These are phyloP conservation scores for Antheraea mylitta DNA, from an alignment of 1,140 invertebrate species.

Conservation along the genomic window DNA sequence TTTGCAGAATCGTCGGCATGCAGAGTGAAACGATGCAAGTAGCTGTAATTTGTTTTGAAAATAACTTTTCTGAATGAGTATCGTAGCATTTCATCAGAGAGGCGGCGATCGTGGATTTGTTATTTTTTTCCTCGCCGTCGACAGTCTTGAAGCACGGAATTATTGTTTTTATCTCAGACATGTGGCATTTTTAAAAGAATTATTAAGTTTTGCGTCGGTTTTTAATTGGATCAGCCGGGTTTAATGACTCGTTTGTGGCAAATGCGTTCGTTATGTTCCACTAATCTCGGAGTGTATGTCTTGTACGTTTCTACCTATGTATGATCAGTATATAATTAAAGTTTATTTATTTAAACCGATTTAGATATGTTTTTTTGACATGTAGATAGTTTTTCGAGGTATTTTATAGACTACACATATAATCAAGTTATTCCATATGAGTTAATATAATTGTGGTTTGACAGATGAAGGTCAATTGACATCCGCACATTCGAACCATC, in stretches of 20 bases:
- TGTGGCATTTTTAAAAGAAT: conserved; percentile 72
- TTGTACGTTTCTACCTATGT: too few species aligned
- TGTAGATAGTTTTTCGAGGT: too few species aligned
- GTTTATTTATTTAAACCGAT: too few species aligned
- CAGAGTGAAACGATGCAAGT: conserved; percentile 70
- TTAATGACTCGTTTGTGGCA: conserved; percentile 60
- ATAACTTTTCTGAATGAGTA: conserved; percentile 74
- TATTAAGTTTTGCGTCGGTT: conserved; percentile 66
- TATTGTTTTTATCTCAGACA: conserved; percentile 76
- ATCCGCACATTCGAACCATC: too few species aligned
- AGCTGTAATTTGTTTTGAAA: conserved; percentile 76
- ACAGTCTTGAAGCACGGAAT: conserved; percentile 70
- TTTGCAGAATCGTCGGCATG: conserved; percentile 74
- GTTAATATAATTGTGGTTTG: too few species aligned
- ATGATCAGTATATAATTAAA: too few species aligned
- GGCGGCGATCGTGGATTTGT: conserved; percentile 66
- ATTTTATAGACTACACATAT: too few species aligned
- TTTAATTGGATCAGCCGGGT: conserved; percentile 73
- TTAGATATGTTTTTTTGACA: too few species aligned
- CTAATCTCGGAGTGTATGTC: conserved; percentile 26
- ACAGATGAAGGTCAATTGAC: too few species aligned
- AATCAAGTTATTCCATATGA: too few species aligned
- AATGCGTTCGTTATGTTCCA: conserved; percentile 38
- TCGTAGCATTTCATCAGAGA: conserved; percentile 72
- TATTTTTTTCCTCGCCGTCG: conserved; percentile 58